Conservation (phyloP, 2,888 invertebrate genomes). For the Sarcophaga caerulescens region DNA sequence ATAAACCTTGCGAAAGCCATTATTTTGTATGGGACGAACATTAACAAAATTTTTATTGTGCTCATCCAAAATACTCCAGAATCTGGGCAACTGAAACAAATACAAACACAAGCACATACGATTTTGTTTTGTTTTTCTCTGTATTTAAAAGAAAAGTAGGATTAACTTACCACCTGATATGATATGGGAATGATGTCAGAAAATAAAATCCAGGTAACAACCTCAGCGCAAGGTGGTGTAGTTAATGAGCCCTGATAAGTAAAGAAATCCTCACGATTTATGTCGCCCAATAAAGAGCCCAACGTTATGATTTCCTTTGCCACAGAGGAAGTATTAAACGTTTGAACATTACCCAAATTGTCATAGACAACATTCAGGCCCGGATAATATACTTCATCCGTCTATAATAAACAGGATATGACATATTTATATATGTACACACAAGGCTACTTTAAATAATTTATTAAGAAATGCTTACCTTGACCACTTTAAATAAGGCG, state of each 20-base stretch:
- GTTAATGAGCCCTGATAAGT: conserved; percentile 85
- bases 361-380: conserved; percentile 73
- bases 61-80: conserved; percentile 74
- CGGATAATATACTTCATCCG: conserved; percentile 70
- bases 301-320: conserved; percentile 72
- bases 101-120: not conserved
- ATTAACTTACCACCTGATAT: conserved; percentile 70
- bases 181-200: conserved; percentile 82
- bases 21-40: conserved; percentile 73
- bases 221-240: conserved; percentile 87
- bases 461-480: conserved; percentile 66
- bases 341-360: conserved; percentile 70
- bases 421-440: not conserved
- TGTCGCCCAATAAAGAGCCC: conserved; percentile 73
- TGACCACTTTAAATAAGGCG: conserved; percentile 83
- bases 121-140: no score
- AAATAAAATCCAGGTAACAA: conserved; percentile 87
- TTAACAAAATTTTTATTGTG: conserved; percentile 70
- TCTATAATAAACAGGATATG: conserved; percentile 57
- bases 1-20: conserved; percentile 73
- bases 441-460: not conserved
- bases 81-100: conserved; percentile 72
- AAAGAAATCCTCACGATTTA: conserved; percentile 75
- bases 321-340: conserved; percentile 73
- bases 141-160: not conserved